Base-by-base conservation (phyloP, 2,113 vertebrate species). In the Podilymbus podiceps region DNA sequence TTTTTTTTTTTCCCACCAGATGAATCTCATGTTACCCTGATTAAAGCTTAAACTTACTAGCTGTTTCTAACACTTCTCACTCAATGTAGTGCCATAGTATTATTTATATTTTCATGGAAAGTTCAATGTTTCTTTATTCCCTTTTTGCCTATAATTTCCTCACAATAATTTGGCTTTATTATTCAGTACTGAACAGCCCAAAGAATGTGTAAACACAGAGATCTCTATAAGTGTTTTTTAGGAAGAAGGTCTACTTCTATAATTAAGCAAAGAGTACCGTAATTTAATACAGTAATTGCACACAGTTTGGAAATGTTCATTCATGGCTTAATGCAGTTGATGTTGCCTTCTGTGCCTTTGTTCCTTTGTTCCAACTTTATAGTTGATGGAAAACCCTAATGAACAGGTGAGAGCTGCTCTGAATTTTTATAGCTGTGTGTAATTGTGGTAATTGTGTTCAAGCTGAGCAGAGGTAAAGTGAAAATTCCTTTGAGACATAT, bases 401-500 rank as follows among this genome's bases (percentile, higher is more conserved):
- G 88, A 93, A 69, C 63, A 91, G 60, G 63, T 93, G 92, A 93
- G 81, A 94, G 77, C 76, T 89, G 52, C 52, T 91, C 46, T 93
- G 44, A 47, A 60, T 88, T 94, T 91, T 80, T 83, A 14, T 17
- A 92, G 95, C 38, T 38, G 38, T 38, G 38, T 38, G 38, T 38
- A 38, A 38, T 96, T 83, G 52, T 72, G 89, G 86, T 95, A 96
- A 96, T 91, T 97, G 59, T 66, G 52, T 87, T 94, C 85, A 77
- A 94, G 53, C 82, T 80, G 75, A 96, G 82, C 55, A 86, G 71
- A 90, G 21, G 35, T 91, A 91, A 91, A 80, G 38, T 63, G 63
- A 84, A 95, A 95, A 95, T 94, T 86, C 88, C 42, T 96, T 84
- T 81, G 56, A 95, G 73, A 93, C 5, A 38, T 72, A 69, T 11